Evolutionary conservation across 2,797 vertebrate species (phyloP).

Genomic region (Propithecus perrieri): DNA sequence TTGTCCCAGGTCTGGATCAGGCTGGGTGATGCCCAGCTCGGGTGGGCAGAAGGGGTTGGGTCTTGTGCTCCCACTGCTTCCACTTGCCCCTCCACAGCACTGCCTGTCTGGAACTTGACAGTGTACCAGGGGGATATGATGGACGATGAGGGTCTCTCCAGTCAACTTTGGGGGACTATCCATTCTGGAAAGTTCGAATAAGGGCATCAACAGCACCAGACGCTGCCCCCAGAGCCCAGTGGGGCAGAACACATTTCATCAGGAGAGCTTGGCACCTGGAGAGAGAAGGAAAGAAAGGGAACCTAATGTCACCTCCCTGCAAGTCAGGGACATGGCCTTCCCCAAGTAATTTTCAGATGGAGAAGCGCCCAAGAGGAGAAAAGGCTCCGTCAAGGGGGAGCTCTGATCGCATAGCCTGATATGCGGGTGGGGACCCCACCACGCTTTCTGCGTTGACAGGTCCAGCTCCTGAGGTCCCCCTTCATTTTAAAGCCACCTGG

Average conservation of each 20-base stretch:
- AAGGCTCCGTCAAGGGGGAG: not conserved
- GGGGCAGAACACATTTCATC: constrained; percentile 80
- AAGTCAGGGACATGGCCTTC: constrained; percentile 43
- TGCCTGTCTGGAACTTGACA: constrained; percentile 94
- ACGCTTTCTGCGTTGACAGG: not conserved
- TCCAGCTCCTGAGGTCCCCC: not conserved
- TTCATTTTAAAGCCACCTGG: not conserved
- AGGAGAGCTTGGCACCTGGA: constrained; percentile 68
- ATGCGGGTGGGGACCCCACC: too few species aligned
- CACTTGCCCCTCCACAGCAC: constrained; percentile 85
- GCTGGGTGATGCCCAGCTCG: constrained; percentile 91
- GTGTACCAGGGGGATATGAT: constrained; percentile 98
- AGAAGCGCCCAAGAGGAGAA: not conserved
- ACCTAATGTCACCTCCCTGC: constrained; percentile 72
- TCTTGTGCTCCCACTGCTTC: constrained; percentile 83
- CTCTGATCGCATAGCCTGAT: not conserved
- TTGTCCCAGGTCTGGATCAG: constrained; percentile 92
- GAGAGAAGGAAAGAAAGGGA: constrained; percentile 71
- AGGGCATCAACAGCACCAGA: constrained; percentile 82
- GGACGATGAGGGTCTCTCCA: constrained; percentile 97
- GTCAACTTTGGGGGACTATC: constrained; percentile 95
- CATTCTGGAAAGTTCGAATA: constrained; percentile 88
- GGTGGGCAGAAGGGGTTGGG: constrained; percentile 91
- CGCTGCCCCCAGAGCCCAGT: constrained; percentile 79
- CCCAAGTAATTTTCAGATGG: constrained; percentile 19